A percentile compares a stretch with the other conserved stretches of the same genome.
phyloP scores from a whole-genome alignment of 2,888 invertebrate species.

The Conomelus anceps region DNA sequence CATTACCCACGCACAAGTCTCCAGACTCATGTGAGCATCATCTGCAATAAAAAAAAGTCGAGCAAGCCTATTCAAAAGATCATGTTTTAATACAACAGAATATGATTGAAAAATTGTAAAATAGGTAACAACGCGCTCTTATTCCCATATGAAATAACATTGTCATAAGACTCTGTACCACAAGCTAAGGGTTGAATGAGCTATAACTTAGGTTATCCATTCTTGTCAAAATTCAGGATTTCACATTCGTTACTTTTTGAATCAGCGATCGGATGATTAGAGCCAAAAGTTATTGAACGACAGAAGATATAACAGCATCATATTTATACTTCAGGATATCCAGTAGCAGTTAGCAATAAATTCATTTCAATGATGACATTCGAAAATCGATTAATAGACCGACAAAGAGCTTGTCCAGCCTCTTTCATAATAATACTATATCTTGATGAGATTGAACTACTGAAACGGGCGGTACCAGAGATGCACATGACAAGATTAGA shows the following conservation, averaged over 20 bases:
- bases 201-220: too few species aligned
- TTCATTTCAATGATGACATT: not conserved
- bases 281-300: not conserved
- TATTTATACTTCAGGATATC: not conserved
- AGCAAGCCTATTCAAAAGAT: too few species aligned
- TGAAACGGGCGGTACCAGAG: not conserved
- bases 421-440: not conserved
- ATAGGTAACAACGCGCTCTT: too few species aligned
- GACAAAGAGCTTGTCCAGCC: not conserved
- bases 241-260: not conserved
- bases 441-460: not conserved
- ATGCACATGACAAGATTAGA: not conserved
- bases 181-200: too few species aligned
- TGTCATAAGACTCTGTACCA: too few species aligned
- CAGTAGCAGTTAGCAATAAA: not conserved
- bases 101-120: too few species aligned
- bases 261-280: not conserved
- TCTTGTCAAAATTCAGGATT: not conserved
- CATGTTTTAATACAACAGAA: too few species aligned
- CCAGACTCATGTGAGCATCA: too few species aligned
- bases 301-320: not conserved
- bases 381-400: not conserved
- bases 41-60: too few species aligned
- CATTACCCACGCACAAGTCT: too few species aligned
- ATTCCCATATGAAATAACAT: too few species aligned